Evolutionary conservation across 2,113 vertebrate species (phyloP).

Genomic region (Lophotis ruficrista): DNA sequence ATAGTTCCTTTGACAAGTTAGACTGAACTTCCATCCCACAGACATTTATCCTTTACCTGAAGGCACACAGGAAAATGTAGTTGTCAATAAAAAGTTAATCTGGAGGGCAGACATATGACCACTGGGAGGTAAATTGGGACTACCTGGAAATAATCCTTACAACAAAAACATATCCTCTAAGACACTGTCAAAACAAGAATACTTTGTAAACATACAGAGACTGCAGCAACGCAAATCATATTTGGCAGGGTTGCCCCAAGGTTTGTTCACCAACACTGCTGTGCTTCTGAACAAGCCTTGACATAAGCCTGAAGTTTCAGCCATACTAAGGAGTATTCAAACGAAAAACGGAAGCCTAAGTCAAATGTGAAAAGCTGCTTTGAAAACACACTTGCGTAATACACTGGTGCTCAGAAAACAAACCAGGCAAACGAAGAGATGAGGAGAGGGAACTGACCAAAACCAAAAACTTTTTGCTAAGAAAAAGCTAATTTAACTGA

Average conservation of each 20-base stretch:
- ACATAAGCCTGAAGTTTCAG: constrained; percentile 35
- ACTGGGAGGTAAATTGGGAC: neutral
- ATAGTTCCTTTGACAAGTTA: neutral
- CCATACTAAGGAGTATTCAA: neutral
- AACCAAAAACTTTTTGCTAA: neutral
- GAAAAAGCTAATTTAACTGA: neutral
- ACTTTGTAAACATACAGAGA: neutral
- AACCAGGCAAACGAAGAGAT: neutral
- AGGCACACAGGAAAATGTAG: neutral
- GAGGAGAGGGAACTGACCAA: neutral
- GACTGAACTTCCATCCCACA: neutral
- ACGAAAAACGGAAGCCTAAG: neutral
- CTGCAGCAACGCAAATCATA: neutral
- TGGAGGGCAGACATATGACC: neutral
- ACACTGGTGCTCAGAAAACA: neutral
- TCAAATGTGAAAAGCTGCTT: constrained; percentile 15
- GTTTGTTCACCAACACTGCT: constrained; percentile 1
- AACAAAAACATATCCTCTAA: constrained; percentile 31
- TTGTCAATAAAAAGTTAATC: neutral
- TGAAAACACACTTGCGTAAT: neutral
- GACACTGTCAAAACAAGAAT: constrained; percentile 14
- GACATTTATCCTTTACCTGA: neutral
- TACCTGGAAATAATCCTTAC: constrained; percentile 35
- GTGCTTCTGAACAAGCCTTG: neutral
- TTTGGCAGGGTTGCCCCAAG: constrained; percentile 33